Conservation (phyloP, 2,888 invertebrate species). For the Peribatodes rhomboidaria region DNA sequence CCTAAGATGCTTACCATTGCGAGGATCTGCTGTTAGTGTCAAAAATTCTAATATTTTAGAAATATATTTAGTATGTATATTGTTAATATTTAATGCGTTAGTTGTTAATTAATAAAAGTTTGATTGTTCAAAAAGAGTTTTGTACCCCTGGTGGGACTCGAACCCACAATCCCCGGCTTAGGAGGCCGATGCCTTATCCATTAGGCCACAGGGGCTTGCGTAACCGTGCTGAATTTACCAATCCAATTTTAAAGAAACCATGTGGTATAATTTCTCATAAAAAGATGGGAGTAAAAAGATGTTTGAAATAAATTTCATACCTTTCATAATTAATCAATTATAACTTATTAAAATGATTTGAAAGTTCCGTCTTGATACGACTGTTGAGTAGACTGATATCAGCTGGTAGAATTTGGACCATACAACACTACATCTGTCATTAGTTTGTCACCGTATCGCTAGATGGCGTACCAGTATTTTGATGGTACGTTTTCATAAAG, state of each 20-base stretch:
- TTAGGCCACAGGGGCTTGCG: constrained; percentile 90
- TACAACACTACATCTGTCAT: not conserved
- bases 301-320: no score
- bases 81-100: constrained; percentile 32
- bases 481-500: no score
- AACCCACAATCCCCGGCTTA: constrained; percentile 92
- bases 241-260: not conserved
- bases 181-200: constrained; percentile 93
- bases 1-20: constrained; percentile 75
- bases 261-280: no score
- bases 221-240: not conserved
- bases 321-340: no score
- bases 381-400: not conserved
- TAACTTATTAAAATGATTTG: no score
- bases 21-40: constrained; percentile 56
- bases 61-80: constrained; percentile 21
- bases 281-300: no score
- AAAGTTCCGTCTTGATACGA: not conserved
- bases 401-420: not conserved
- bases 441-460: constrained; percentile 21
- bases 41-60: constrained; percentile 41
- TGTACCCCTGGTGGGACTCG: constrained; percentile 91
- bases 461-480: constrained; percentile 51
- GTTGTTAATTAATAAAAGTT: constrained; percentile 24
- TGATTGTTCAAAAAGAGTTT: constrained; percentile 12